These are phyloP conservation scores for Chloroclystis v-ata DNA, from an alignment of 2,888 invertebrate species.

Conservation along the genomic window DNA sequence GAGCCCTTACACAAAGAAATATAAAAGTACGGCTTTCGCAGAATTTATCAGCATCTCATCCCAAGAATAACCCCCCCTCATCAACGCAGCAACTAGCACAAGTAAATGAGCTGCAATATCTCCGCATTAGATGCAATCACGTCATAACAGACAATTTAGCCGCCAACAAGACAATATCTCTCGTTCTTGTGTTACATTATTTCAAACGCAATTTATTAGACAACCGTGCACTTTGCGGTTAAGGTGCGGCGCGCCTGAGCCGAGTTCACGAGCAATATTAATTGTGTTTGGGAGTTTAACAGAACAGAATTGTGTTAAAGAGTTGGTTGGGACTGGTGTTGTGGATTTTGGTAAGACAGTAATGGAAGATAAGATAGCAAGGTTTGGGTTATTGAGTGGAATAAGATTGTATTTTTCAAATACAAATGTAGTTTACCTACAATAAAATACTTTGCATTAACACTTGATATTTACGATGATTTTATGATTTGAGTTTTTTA, in stretches of 20 bases:
- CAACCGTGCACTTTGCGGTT: conserved; percentile 52
- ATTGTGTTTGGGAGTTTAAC: background rate
- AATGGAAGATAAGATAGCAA: no score
- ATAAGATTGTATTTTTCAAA: no score
- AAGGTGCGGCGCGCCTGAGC: conserved; percentile 13
- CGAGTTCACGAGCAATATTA: conserved; percentile 1
- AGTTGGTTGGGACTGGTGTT: background rate
- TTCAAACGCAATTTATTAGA: conserved; percentile 68
- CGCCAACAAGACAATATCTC: conserved; percentile 27
- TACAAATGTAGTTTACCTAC: no score
- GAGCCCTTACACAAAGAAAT: background rate
- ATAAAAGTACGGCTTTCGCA: background rate
- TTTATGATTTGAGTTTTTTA: no score
- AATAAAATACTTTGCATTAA: no score
- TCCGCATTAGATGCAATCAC: conserved; percentile 23
- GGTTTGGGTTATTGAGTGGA: no score
- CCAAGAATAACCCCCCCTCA: background rate
- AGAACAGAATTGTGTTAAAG: background rate
- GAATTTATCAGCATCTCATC: conserved; percentile 1
- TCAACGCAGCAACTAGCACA: background rate
- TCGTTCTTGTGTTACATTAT: conserved; percentile 67
- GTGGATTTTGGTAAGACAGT: no score
- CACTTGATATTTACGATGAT: no score
- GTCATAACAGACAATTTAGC: conserved; percentile 28
- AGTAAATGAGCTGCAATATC: conserved; percentile 16